Evolutionary conservation across 2,797 vertebrate species (phyloP), one percentile per base, ranked within the genome.

Genomic region (Periophthalmus magnuspinnatus): DNA sequence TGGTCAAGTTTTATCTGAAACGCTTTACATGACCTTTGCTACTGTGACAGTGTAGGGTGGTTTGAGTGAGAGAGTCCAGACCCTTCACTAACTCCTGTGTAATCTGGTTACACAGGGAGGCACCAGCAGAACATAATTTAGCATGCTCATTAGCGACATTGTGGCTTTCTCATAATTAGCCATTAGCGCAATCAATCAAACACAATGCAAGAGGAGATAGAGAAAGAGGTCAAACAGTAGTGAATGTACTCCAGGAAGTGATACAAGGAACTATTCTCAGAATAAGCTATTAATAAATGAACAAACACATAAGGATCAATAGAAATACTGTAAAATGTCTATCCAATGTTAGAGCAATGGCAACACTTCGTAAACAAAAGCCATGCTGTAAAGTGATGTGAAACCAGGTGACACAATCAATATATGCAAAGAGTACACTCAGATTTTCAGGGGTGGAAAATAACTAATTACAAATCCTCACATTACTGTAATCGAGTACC

Each of bases 71-170:
- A 50, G 54, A 59, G 38, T 60, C 63, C 70, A 72, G 63, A 57
- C 50, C 65, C 33, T 33, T 13, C 9, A n/a, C 52, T 38, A 67
- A 56, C 34, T 38, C 19, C 22, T 17, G 52, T 67, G 5, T 72
- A 68, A 76, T 80, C 58, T 21, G 22, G 68, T 80, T 67, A 76
- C 21, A 68, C 50, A 62, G 54, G 59, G 57, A 75, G 21, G 69
- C 66, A 2, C 61, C 10, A 52, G 45, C 71, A 71, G 71, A 65
- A 50, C 56, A 10, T 70, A 68, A 50, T 55, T 57, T 52, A 14
- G 62, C 68, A 60, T 73, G 67, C 47, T 21, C 16, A 72, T 5
- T 54, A 45, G 17, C 56, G 22, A 63, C 61, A 57, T 60, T 36
- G 69, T 64, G 61, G 63, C 70, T 65, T 55, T 47, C 9, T 38